Percentiles rank a stretch among this genome's conserved stretches.
Evolutionary conservation across 2,113 vertebrate genomes (phyloP).

Genomic region (Charadrius vociferus): DNA sequence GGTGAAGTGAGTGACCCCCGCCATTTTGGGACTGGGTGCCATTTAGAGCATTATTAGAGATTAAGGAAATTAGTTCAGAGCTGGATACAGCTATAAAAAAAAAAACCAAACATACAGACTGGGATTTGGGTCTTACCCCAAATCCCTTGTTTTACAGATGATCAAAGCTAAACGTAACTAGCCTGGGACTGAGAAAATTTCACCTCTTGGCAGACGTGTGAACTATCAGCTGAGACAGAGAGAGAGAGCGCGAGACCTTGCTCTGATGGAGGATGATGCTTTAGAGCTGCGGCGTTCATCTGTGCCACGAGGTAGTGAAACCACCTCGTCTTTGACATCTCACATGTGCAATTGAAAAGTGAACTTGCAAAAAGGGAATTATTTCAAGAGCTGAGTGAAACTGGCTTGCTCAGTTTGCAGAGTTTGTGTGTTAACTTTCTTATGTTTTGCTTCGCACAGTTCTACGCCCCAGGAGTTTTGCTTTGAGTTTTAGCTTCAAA

Average conservation of each 20-base stretch:
- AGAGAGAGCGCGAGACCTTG: accelerated
- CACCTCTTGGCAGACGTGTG: not conserved
- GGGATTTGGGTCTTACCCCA: not conserved
- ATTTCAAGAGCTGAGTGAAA: slow-evolving; percentile 25
- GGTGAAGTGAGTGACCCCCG: not conserved
- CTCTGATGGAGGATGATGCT: not conserved
- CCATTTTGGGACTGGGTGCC: not conserved
- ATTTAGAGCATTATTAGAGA: not conserved
- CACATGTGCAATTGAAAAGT: not conserved
- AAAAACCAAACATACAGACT: not conserved
- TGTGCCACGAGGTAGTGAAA: slow-evolving; percentile 16
- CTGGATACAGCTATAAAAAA: not conserved
- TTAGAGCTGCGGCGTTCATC: not conserved
- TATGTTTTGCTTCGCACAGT: not conserved
- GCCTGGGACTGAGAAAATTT: not conserved
- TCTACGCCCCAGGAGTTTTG: slow-evolving; percentile 4
- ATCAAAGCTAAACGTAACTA: not conserved
- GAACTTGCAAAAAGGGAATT: slow-evolving; percentile 9
- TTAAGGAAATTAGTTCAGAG: not conserved
- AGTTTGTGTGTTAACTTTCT: slow-evolving; percentile 9
- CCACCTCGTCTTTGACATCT: not conserved
- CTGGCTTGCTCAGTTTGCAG: not conserved
- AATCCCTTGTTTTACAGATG: not conserved
- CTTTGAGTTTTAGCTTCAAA: slow-evolving; percentile 55
- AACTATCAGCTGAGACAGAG: not conserved